phyloP scores from a whole-genome alignment of 2,888 invertebrate genomes.

The Smittia sp. region DNA sequence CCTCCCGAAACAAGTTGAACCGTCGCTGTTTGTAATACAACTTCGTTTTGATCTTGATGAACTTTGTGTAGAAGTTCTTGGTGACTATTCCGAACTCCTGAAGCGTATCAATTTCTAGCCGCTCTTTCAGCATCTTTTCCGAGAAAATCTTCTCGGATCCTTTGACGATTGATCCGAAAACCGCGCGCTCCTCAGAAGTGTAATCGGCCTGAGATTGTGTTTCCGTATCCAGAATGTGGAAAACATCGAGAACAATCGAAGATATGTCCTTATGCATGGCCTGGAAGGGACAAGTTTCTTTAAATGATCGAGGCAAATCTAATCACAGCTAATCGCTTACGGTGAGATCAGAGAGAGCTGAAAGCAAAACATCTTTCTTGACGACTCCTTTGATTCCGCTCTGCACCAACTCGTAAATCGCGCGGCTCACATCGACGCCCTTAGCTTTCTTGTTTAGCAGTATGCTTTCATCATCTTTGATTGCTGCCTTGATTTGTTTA shows the following conservation, averaged over 20 bases:
- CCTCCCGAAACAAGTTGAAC: slow-evolving; percentile 97
- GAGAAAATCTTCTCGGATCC: slow-evolving; percentile 80
- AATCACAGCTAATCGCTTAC: slow-evolving; percentile 61
- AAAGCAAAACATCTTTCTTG: slow-evolving; percentile 74
- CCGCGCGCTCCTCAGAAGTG: slow-evolving; percentile 68
- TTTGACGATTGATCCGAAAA: slow-evolving; percentile 74
- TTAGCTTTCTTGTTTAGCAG: slow-evolving; percentile 61
- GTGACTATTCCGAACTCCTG: slow-evolving; percentile 89
- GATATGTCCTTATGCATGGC: slow-evolving; percentile 74
- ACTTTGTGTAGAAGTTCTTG: slow-evolving; percentile 87
- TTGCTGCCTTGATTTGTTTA: slow-evolving; percentile 62
- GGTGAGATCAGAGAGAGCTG: slow-evolving; percentile 70
- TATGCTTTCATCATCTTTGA: slow-evolving; percentile 65
- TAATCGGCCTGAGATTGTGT: slow-evolving; percentile 62
- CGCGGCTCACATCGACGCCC: slow-evolving; percentile 65
- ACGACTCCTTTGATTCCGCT: slow-evolving; percentile 73
- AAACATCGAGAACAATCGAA: slow-evolving; percentile 78
- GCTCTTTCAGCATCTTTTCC: slow-evolving; percentile 84
- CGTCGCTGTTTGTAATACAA: slow-evolving; percentile 98
- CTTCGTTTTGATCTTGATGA: slow-evolving; percentile 97
- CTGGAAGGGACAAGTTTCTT: slow-evolving; percentile 56
- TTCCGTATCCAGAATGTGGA: slow-evolving; percentile 82
- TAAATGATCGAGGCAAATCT: not conserved
- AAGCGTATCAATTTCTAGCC: slow-evolving; percentile 88
- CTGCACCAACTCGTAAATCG: slow-evolving; percentile 76